phyloP scores from a whole-genome alignment of 2,888 invertebrate genomes.

The Hirtodrosophila confusa region DNA sequence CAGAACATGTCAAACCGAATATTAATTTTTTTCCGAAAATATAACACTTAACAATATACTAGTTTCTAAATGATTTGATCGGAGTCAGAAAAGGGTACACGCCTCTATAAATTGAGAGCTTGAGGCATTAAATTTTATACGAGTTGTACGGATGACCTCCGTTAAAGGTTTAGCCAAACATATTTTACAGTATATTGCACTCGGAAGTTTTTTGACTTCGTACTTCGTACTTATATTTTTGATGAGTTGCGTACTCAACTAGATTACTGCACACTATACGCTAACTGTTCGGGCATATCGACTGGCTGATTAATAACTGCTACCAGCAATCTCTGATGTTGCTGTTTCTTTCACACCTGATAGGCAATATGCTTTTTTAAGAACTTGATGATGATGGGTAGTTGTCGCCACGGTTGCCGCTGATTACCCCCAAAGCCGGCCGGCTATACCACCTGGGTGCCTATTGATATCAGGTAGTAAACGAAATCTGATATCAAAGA shows the following conservation, averaged over 20 bases:
- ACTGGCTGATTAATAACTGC: constrained; percentile 21
- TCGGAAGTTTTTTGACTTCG: too few relatives aligned
- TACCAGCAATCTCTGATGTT: constrained; percentile 10
- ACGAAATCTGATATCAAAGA: constrained; percentile 18
- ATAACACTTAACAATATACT: too few relatives aligned
- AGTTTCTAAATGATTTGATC: too few relatives aligned
- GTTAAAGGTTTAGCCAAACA: too few relatives aligned
- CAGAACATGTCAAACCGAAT: too few relatives aligned
- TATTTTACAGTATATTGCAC: too few relatives aligned
- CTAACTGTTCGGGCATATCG: constrained; percentile 13
- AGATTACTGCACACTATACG: neutral
- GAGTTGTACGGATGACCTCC: too few relatives aligned
- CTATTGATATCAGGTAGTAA: constrained; percentile 34
- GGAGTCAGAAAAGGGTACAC: too few relatives aligned
- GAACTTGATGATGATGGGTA: constrained; percentile 25
- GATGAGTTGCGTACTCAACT: constrained; percentile 7
- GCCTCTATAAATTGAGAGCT: too few relatives aligned
- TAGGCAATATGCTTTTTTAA: constrained; percentile 14
- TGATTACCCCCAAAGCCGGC: constrained; percentile 46
- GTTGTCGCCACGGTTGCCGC: constrained; percentile 20
- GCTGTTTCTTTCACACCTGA: constrained; percentile 37
- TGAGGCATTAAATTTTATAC: too few relatives aligned
- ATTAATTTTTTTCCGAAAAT: too few relatives aligned
- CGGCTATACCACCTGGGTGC: constrained; percentile 17
- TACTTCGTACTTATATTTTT: too few relatives aligned